Conservation (phyloP, 53 echinoderm and acorn worm genomes). For the Paracentrotus lividus region DNA sequence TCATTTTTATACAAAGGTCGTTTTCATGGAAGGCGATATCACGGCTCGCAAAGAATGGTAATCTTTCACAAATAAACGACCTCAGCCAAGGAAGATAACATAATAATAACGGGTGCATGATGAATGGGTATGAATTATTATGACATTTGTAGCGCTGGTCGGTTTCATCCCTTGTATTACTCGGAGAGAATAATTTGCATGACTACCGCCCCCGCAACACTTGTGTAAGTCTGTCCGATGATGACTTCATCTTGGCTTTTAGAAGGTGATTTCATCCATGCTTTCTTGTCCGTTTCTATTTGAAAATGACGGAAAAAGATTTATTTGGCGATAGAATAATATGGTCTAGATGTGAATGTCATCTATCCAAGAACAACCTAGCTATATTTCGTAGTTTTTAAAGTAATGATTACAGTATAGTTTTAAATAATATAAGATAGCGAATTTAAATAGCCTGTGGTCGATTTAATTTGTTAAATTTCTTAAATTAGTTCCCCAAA, state of each 20-base stretch:
- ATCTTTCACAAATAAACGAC: background rate
- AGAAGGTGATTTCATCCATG: conserved; percentile 9
- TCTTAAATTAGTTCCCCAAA: too few relatives aligned
- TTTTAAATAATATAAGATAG: too few relatives aligned
- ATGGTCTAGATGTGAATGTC: too few relatives aligned
- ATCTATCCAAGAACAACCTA: too few relatives aligned
- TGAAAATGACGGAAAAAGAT: too few relatives aligned
- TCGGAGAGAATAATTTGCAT: background rate
- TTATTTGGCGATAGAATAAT: too few relatives aligned
- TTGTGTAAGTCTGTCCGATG: background rate
- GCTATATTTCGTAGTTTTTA: too few relatives aligned
- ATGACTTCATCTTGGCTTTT: background rate
- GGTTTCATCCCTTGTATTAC: background rate
- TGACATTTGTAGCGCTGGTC: background rate
- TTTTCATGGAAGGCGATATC: too few relatives aligned
- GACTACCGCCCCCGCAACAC: background rate
- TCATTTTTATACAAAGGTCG: too few relatives aligned
- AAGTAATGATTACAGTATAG: too few relatives aligned
- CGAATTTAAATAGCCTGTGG: too few relatives aligned
- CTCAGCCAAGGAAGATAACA: background rate
- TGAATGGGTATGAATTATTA: background rate
- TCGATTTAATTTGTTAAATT: too few relatives aligned
- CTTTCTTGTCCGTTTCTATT: background rate
- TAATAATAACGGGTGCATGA: background rate
- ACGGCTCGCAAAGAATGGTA: background rate